Evolutionary conservation across 1,140 invertebrate species (phyloP), one percentile per base, ranked within the genome.

Genomic region (Colletes gigas): DNA sequence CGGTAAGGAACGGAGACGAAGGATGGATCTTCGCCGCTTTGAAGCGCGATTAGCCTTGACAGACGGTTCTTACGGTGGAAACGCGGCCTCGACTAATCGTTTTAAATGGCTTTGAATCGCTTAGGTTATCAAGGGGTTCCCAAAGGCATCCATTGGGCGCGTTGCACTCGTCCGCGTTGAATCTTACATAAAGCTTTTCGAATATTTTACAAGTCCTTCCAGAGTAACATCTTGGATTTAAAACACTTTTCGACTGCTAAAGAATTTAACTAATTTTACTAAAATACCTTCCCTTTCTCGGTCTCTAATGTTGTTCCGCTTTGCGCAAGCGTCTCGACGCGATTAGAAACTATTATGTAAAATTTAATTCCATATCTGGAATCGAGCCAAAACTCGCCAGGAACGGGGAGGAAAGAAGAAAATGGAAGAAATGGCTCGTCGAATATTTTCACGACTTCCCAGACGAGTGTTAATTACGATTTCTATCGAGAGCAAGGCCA

Each of bases 41-140:
- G 39, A 47, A 2, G 19, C 19, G 17, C 7, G 60, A 79, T 79
- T 66, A 79, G 73, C 77, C 77, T 73, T 79, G 69, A 66, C 70
- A 73, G 69, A 65, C 69, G 17, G 41, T n/a, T 47, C 50, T 55
- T 12, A 15, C 63, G 39, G 39, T 72, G 8, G 59, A 78, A 72
- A 73, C 50, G 69, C 77, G 59, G 76, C 44, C 68, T 41, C 67
- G 30, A 30, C 50, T 78, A 63, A 78, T 78, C 19, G 68, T 63
- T 78, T 55, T 71, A 71, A 78, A 52, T 78, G 44, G 30, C 57
- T 71, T 17, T 47, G 44, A 78, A 54, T 60, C 47, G 76, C 67
- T 62, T 41, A 65, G 41, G 9, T 19, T 66, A 47, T 66, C 63
- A 67, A 67, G 65, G 44, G 44, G 4, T 5, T 41, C 60, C 9